Evolutionary conservation across 2,888 invertebrate genomes (phyloP), one percentile per base, ranked within the genome.

Genomic region (Himalopsyche japonica): DNA sequence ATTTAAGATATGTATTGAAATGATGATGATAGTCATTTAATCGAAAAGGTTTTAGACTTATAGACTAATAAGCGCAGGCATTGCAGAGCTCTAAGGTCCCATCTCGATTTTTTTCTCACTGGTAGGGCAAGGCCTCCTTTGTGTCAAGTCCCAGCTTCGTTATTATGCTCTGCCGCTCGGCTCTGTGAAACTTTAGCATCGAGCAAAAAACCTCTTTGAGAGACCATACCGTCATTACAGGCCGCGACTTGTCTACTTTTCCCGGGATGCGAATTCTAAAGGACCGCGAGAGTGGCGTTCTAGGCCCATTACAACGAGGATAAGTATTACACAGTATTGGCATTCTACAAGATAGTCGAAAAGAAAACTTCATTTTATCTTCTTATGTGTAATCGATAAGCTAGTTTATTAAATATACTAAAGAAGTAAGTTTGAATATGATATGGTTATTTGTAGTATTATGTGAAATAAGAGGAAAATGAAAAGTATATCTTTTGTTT

Each of bases 101-200:
- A 43, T 43, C 43, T 57, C 20, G 20, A 3, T n/a, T 57, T 57
- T 57, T 57, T 57, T 20, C 57, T 57, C 24, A 10, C 24, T 20
- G 8, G 57, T 24, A 57, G 80, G 43, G 43, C 43, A 49, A 77
- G 37, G 48, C 57, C 76, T 32, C 78, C 76, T 84, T 84, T 84
- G 80, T 84, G 64, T 77, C 32, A 76, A 76, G 48, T 43, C 70
- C 82, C 82, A 76, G 80, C 77, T 82, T 82, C 79, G 80, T 83
- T 83, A 82, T 85, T 85, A 80, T 80, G 84, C 84, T 80, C 84
- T 76, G 49, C 79, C 79, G 78, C 81, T 81, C 79, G 32, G 79
- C 47, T 76, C 76, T 81, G 76, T 81, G 80, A 80, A 82, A 82
- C 79, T 82, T 76, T 82, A 34, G 27, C 77, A 47, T 48, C 49